Evolutionary conservation across 2,113 vertebrate genomes (phyloP), one percentile per base, ranked within the genome.

Genomic region (Cryptomyrus ogoouensis): DNA sequence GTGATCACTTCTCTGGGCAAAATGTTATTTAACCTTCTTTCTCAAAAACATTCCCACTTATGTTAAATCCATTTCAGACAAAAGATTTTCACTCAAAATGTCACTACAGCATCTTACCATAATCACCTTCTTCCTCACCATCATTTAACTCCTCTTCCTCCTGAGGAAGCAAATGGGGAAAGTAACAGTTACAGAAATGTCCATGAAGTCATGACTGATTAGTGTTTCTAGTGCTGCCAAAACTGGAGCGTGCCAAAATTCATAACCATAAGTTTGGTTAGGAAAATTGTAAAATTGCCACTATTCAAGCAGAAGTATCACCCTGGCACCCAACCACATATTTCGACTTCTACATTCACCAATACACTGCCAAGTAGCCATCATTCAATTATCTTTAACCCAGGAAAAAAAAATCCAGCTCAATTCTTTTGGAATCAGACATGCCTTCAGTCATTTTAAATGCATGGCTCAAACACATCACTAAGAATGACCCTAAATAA

Each of bases 111-210:
- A 24, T 52, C 95, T 95, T 91, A 95, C 95, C 90, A 46, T 96
- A 95, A 52, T 96, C 96, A 44, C 96, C 98, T 0, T 98, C 97
- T 27, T 98, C 97, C 88, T 98, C 97, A 1, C 93, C 96, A 5
- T 98, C 97, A 0, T 98, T 98, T 89, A 95, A 47, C 89, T 97
- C 97, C 53, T 95, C 96, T 90, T 99, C 97, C 93, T 99, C 97
- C 97, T 98, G 88, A 84, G 47, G 53, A 42, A 91, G 49, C 84
- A 90, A 74, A 49, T n/a, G 24, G 42, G 17, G 7, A 66, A 3
- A 27, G 17, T 62, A 70, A 13, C 8, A 27, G 62, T 66, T 42
- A 31, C 46, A 84, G 5, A 84, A 84, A 84, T n/a, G 35, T 39
- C 70, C 70, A 31, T 17, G 15, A 15, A 19, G 70, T 27, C 62